phyloP scores from a whole-genome alignment of 2,888 invertebrate genomes.

The Brachycybe producta region DNA sequence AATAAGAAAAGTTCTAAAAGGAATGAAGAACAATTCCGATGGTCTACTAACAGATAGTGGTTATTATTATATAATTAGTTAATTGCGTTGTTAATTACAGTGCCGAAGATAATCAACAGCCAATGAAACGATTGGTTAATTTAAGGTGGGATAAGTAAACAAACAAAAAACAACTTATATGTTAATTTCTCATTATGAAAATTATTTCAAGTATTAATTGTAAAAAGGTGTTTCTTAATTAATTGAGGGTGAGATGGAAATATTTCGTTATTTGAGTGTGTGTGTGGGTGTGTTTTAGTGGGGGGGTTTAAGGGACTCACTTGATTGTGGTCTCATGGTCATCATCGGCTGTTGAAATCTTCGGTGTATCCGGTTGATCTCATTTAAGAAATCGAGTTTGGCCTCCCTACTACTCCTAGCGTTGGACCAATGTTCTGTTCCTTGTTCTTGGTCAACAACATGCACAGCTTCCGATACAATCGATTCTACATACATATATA shows the following conservation, averaged over 20 bases:
- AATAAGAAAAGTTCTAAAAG: no score
- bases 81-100: no score
- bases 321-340: not conserved
- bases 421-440: not conserved
- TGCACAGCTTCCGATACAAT: constrained; percentile 14
- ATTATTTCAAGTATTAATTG: not conserved
- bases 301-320: constrained; percentile 8
- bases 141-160: no score
- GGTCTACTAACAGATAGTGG: no score
- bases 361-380: constrained; percentile 14
- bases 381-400: constrained; percentile 9
- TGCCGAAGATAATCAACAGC: no score
- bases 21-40: no score
- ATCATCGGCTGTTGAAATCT: constrained; percentile 7
- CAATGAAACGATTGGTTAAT: no score
- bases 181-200: no score
- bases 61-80: no score
- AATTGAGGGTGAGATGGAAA: not conserved
- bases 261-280: not conserved
- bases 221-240: not conserved
- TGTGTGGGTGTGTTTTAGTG: not conserved
- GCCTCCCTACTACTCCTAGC: not conserved
- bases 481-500: constrained; percentile 28
- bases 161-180: no score
- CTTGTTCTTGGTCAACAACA: constrained; percentile 4